A percentile compares a stretch with the other conserved stretches of the same genome.
These are phyloP conservation scores for Montifringilla adamsi DNA, from an alignment of 2,113 vertebrate species.

Conservation along the genomic window DNA sequence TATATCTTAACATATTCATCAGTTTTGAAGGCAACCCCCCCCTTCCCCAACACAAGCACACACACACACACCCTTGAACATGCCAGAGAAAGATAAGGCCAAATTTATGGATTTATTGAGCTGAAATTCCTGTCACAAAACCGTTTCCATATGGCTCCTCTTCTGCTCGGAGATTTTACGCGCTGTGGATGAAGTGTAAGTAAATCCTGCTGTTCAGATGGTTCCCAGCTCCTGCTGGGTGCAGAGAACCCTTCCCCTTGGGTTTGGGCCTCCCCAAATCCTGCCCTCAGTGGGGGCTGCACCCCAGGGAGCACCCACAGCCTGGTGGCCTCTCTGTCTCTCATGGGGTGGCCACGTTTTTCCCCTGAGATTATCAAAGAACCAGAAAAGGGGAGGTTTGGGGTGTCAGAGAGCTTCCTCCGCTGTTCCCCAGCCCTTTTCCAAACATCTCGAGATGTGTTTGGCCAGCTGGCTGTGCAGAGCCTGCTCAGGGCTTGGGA, in stretches of 20 bases:
- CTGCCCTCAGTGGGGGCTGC: not conserved
- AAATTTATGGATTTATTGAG: conserved; percentile 44
- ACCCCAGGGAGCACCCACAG: not conserved
- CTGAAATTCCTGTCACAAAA: conserved; percentile 48
- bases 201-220: conserved; percentile 41
- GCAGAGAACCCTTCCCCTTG: not conserved
- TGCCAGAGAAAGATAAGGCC: conserved; percentile 37
- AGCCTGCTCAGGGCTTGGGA: not conserved
- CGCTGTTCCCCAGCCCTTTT: accelerated
- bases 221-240: not conserved
- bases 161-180: conserved; percentile 25
- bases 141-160: conserved; percentile 37
- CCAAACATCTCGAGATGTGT: accelerated
- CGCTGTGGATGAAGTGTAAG: conserved; percentile 38
- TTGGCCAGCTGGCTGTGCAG: not conserved
- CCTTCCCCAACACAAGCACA: not conserved
- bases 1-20: conserved; percentile 8
- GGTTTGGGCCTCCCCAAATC: not conserved
- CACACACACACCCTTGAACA: not conserved
- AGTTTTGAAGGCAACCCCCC: not conserved
- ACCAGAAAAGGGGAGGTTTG: not conserved
- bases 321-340: not conserved
- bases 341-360: accelerated
- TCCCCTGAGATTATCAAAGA: not conserved
- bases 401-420: not conserved